A percentile compares a stretch with the other conserved stretches of the same genome.
Evolutionary conservation across 2,888 invertebrate species (phyloP).

Genomic region (Helobdella robusta): DNA sequence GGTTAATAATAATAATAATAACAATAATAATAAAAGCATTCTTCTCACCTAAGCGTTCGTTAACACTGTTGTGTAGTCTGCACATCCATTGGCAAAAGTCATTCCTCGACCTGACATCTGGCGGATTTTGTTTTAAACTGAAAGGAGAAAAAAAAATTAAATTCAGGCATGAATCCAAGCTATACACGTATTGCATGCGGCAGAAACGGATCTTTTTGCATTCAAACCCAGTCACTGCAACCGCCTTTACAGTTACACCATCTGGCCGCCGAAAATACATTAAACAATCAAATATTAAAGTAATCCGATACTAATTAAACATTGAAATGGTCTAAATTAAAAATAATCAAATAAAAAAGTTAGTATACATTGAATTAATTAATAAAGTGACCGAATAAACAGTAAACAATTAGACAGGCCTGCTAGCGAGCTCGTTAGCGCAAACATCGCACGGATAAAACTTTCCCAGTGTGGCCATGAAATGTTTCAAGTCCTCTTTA

Average conservation of each 20-base stretch:
- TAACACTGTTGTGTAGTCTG: slow-evolving; percentile 80
- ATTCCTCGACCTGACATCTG: slow-evolving; percentile 54
- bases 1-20: not conserved
- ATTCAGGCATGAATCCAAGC: not conserved
- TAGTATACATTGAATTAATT: too few species aligned
- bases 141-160: not conserved
- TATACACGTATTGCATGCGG: too few species aligned
- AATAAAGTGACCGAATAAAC: too few species aligned
- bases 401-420: not conserved
- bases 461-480: slow-evolving; percentile 72
- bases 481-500: slow-evolving; percentile 67
- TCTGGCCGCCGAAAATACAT: too few species aligned
- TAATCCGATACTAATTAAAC: too few species aligned
- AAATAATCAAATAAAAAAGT: too few species aligned
- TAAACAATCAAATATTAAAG: too few species aligned
- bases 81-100: slow-evolving; percentile 74
- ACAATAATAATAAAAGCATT: not conserved
- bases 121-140: slow-evolving; percentile 43
- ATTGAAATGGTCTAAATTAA: too few species aligned
- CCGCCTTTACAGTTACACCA: too few species aligned
- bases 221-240: too few species aligned
- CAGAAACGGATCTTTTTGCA: too few species aligned
- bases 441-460: slow-evolving; percentile 87
- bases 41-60: slow-evolving; percentile 65
- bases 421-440: slow-evolving; percentile 64